Percentiles rank a stretch among this genome's conserved stretches.
Evolutionary conservation across 2,113 vertebrate genomes (phyloP).

Genomic region (Corydoras maculifer): DNA sequence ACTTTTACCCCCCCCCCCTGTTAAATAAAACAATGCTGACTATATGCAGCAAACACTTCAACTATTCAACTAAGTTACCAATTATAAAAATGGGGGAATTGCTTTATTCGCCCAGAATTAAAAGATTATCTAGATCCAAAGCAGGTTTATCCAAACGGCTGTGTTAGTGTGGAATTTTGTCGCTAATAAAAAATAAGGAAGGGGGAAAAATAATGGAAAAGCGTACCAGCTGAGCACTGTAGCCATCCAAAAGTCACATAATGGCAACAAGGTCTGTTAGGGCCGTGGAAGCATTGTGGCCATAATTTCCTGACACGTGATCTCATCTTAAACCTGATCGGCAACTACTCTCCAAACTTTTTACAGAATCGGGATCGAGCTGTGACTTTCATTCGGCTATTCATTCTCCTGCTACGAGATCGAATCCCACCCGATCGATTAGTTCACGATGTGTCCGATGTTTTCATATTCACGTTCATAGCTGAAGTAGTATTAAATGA

Average conservation of each 20-base stretch:
- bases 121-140: too few relatives aligned
- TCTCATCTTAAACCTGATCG: slow-evolving; percentile 36
- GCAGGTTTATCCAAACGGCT: neutral
- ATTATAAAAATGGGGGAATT: too few relatives aligned
- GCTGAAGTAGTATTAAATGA: too few relatives aligned
- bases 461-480: too few relatives aligned
- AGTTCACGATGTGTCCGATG: too few relatives aligned
- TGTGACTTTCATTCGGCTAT: neutral
- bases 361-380: neutral
- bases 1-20: too few relatives aligned
- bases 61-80: too few relatives aligned
- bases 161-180: neutral
- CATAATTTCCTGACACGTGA: slow-evolving; percentile 45
- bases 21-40: too few relatives aligned
- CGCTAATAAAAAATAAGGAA: neutral
- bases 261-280: slow-evolving; percentile 1
- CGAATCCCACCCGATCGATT: neutral
- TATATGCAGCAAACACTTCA: too few relatives aligned
- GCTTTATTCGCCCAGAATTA: too few relatives aligned
- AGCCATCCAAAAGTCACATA: neutral
- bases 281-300: slow-evolving; percentile 26
- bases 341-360: slow-evolving; percentile 27
- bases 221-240: neutral
- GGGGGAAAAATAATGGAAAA: neutral
- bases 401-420: neutral